Base-by-base conservation (phyloP, 2,113 vertebrate species). In the Anas platyrhynchos region DNA sequence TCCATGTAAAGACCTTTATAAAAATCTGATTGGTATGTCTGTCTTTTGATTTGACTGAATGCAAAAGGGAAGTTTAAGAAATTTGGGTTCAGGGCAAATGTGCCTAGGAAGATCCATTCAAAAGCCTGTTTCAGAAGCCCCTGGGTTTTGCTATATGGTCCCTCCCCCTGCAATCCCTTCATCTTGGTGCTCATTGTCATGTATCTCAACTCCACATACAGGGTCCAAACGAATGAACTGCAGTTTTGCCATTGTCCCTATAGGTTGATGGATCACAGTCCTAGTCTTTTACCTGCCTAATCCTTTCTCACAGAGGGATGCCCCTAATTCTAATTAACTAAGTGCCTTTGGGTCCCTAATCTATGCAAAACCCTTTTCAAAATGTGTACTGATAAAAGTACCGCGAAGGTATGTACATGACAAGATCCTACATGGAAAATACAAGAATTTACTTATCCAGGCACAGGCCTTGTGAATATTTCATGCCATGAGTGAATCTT, bases 281-380 rank as follows among this genome's bases (percentile, higher is more conserved):
- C 71, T 32, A 38, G 81, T 32, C 92, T 96, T 95, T 93, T 96
- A 96, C 94, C 91, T 96, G 86, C 63, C 74, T 94, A 96, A 97
- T 97, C 83, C 91, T 85, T 93, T 94, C 96, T 83, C 91, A 86
- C 94, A 95, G 92, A 93, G 93, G 88, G 83, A 95, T 84, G 69
- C 48, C 74, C 62, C 62, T 91, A 92, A 94, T 94, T 96, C 88
- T 87, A 86, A 96, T 96, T 95, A 97, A 84, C 63, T 71, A 54
- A 63, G 52, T 71, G 58, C 58, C 88, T 95, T 85, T 92, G 67
- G 84, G 66, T 92, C 71, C 83, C 88, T 96, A 89, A 91, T 90
- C 94, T 91, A 85, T 80, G 91, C 77, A 91, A 94, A 96, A 96
- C 69, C 71, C 88, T 85, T 69, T 89, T 82, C 55, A 89, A 91